Percentiles rank a stretch among this genome's conserved stretches.
phyloP scores from a whole-genome alignment of 2,797 vertebrate species.

The Megaceryle alcyon region DNA sequence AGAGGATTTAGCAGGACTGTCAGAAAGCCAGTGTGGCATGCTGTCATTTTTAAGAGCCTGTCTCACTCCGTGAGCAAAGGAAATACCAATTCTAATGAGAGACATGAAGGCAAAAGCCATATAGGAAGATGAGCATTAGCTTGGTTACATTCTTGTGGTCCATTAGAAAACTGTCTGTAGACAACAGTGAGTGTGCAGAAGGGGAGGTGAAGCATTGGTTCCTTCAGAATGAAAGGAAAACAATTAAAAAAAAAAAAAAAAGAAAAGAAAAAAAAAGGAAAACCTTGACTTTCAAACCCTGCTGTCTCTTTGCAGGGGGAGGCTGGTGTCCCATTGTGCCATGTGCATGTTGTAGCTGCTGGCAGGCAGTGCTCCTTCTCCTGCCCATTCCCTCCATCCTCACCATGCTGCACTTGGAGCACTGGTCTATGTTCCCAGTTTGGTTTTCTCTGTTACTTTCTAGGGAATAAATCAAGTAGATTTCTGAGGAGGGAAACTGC shows the following conservation, averaged over 20 bases:
- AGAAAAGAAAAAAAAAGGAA: background rate
- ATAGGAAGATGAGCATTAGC: background rate
- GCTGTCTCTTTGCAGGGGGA: background rate
- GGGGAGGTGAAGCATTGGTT: background rate
- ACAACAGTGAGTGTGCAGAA: background rate
- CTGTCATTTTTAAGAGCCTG: background rate
- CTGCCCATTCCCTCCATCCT: background rate
- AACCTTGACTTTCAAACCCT: background rate
- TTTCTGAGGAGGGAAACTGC: background rate
- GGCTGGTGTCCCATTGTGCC: background rate
- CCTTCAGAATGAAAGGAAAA: background rate
- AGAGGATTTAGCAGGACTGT: background rate
- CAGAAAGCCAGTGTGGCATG: background rate
- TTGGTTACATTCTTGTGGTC: background rate
- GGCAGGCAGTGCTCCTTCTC: background rate
- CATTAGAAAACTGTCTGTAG: background rate
- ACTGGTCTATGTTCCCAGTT: background rate
- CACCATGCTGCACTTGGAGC: background rate
- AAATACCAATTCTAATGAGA: background rate
- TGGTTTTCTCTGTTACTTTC: background rate
- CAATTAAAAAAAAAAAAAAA: background rate
- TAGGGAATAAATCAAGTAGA: background rate
- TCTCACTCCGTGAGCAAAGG: background rate
- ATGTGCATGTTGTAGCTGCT: fast-evolving
- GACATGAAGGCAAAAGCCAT: background rate